These are phyloP conservation scores for Florisuga fusca DNA, from an alignment of 2,797 vertebrate genomes.

Conservation along the genomic window DNA sequence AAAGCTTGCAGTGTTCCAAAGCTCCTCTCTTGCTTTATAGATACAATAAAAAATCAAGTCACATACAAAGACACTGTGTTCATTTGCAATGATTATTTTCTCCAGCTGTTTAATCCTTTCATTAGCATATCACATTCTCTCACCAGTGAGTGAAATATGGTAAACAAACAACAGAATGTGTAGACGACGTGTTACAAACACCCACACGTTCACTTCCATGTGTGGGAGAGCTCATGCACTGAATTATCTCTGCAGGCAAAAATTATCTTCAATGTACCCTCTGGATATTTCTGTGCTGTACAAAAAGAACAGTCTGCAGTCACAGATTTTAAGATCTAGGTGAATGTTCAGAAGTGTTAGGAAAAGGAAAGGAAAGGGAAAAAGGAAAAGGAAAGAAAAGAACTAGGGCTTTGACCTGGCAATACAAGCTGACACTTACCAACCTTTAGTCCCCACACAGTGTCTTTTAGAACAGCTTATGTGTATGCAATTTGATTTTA, in stretches of 20 bases:
- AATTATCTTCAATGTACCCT: fast-evolving
- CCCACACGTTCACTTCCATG: neutral
- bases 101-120: conserved; percentile 23
- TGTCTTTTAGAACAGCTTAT: neutral
- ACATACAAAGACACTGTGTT: neutral
- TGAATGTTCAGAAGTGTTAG: neutral
- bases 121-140: neutral
- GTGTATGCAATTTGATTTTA: neutral
- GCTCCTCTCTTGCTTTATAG: neutral
- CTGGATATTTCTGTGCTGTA: neutral
- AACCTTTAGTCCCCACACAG: neutral
- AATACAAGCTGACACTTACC: neutral
- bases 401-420: neutral
- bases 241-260: neutral
- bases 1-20: neutral
- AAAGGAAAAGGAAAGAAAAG: neutral
- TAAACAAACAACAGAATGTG: conserved; percentile 31
- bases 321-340: neutral
- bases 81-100: conserved; percentile 2
- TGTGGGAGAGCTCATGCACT: neutral
- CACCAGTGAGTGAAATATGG: neutral
- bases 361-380: neutral
- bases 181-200: neutral
- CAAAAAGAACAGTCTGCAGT: neutral
- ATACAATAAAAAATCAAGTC: neutral